Evolutionary conservation across 2,113 vertebrate species (phyloP), one percentile per base, ranked within the genome.

Genomic region (Lipophrys pholis): DNA sequence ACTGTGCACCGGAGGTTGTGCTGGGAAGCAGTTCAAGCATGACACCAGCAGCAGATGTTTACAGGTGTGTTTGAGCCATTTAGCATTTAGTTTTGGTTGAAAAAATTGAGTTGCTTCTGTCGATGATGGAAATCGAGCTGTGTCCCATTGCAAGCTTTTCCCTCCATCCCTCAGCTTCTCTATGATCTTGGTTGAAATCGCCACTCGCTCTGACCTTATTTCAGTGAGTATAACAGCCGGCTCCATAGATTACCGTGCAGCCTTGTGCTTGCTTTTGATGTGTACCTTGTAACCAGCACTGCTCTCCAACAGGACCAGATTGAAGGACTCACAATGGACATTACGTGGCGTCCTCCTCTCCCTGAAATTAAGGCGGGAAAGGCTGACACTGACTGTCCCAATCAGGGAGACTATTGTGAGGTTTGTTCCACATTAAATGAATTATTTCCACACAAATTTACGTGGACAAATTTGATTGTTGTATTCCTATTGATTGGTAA

Each of bases 131-230:
- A 30, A 30, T 4, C 21, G 4, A 30, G 21, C 21, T 30, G 21
- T 30, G 21, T 30, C 21, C 21, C 21, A 30, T 4, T 30, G 21
- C 21, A 30, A 30, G 35, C 52, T 51, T 65, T 36, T 50, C 56
- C 64, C 68, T 43, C 16, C 63, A 56, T 50, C 61, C 74, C 11
- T 15, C 81, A 95, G 94, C 82, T 95, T 91, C 82, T 93, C 92
- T 52, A 82, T 95, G 69, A 92, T 95, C 70, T 80, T 95, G 63
- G 86, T 94, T 68, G 92, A 94, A 85, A 94, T 93, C 68, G 91
- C 92, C 11, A 92, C 91, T 78, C 87, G 92, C 50, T 89, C 85
- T 74, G 82, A 94, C 69, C 87, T 94, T 14, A 78, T 93, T 73
- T 91, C 84, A 56, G 93, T 95, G 82, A 91, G 91, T 93, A 78